Conservation (phyloP, 92 coral and sea anemone species). For the Parazoanthus swiftii region DNA sequence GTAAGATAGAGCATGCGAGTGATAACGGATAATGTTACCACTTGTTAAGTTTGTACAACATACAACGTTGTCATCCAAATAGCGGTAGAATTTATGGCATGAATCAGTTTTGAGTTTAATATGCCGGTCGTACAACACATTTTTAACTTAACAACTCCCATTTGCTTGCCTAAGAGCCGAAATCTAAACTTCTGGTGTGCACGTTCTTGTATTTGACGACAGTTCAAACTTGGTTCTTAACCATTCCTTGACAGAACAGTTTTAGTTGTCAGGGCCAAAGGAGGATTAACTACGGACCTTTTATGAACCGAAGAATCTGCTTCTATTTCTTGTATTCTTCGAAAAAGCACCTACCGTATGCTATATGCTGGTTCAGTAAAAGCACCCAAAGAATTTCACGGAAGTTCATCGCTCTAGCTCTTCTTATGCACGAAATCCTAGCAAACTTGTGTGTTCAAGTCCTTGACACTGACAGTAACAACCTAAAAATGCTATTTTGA, state of each 20-base stretch:
- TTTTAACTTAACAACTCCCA: not conserved
- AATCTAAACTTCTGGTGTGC: not conserved
- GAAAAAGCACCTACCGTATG: not conserved
- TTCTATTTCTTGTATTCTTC: too few relatives aligned
- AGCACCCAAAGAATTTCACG: not conserved
- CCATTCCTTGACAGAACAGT: too few relatives aligned
- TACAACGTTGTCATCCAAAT: not conserved
- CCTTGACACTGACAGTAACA: constrained; percentile 8
- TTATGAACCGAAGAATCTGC: too few relatives aligned
- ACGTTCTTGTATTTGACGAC: too few relatives aligned
- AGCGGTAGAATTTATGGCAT: not conserved
- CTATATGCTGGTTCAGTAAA: not conserved
- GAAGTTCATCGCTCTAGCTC: not conserved
- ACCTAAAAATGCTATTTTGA: not conserved
- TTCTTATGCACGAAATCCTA: not conserved
- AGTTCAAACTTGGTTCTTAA: too few relatives aligned
- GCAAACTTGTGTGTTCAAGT: not conserved
- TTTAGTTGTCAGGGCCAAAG: not conserved
- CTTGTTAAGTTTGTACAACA: not conserved
- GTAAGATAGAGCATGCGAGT: too few relatives aligned
- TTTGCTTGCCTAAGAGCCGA: too few relatives aligned
- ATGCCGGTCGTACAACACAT: not conserved
- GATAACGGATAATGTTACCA: too few relatives aligned
- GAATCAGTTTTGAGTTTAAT: too few relatives aligned
- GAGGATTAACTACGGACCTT: too few relatives aligned